Percentiles rank a stretch among this genome's conserved stretches.
Conservation (phyloP, 2,888 invertebrate species). For the Heliconius aoede region DNA sequence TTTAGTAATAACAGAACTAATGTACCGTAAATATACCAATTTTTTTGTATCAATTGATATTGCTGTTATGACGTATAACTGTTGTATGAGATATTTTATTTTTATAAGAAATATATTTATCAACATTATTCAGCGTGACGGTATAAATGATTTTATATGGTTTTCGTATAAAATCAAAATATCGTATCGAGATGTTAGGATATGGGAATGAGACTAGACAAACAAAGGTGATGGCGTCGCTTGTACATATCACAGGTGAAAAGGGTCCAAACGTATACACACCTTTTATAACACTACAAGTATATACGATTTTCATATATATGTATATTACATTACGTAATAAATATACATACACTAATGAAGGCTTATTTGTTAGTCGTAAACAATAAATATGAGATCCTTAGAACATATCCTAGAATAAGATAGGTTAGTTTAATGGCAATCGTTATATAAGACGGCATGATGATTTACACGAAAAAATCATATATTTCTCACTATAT, state of each 20-base stretch:
- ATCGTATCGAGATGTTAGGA: background rate
- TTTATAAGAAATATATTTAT: background rate
- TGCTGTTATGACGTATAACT: background rate
- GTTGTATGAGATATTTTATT: background rate
- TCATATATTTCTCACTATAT: slow-evolving; percentile 14
- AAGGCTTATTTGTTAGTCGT: slow-evolving; percentile 23
- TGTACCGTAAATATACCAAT: background rate
- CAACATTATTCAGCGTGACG: background rate
- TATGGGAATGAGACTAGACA: slow-evolving; percentile 1
- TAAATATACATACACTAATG: slow-evolving; percentile 34
- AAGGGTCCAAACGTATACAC: slow-evolving; percentile 35
- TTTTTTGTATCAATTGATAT: background rate
- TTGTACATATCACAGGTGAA: slow-evolving; percentile 43
- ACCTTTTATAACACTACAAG: slow-evolving; percentile 31
- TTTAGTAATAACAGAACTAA: slow-evolving; percentile 5
- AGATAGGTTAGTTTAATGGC: slow-evolving; percentile 35
- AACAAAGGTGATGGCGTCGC: slow-evolving; percentile 25
- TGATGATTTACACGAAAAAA: slow-evolving; percentile 32
- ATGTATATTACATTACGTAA: slow-evolving; percentile 35
- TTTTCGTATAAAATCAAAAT: slow-evolving; percentile 7
- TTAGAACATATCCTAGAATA: slow-evolving; percentile 36
- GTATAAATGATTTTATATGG: background rate
- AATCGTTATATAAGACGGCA: slow-evolving; percentile 23
- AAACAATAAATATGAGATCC: slow-evolving; percentile 43
- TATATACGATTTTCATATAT: slow-evolving; percentile 18